Conservation (phyloP, 2,888 invertebrate genomes). For the Patella caerulea region DNA sequence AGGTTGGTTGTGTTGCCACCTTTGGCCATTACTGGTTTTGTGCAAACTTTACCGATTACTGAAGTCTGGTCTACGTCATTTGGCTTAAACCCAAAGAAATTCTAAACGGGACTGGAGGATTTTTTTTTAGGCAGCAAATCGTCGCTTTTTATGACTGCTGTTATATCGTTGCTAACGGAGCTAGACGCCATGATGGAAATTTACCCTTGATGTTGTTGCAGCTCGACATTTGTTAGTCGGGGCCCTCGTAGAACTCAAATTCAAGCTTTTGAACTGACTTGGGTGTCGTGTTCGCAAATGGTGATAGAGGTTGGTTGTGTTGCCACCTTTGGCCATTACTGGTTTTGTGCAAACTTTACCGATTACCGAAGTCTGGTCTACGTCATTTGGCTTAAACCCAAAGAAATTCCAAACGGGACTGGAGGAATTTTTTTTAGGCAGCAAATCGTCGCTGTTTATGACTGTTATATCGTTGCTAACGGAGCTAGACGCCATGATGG, state of each 20-base stretch:
- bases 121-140: no score
- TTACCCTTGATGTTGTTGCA: no score
- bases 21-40: neutral
- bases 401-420: neutral
- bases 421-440: neutral
- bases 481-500: no score
- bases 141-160: no score
- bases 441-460: no score
- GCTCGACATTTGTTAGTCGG: no score
- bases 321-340: neutral
- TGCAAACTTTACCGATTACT: neutral
- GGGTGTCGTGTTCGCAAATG: neutral
- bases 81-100: neutral
- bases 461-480: no score
- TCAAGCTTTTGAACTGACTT: no score
- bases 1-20: neutral
- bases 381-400: neutral
- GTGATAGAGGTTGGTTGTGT: neutral
- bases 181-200: no score
- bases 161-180: no score
- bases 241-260: no score
- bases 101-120: neutral
- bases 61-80: neutral
- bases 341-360: neutral
- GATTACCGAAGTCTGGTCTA: neutral